Conservation (phyloP, 2,113 vertebrate species). For the Alethe castanea region DNA sequence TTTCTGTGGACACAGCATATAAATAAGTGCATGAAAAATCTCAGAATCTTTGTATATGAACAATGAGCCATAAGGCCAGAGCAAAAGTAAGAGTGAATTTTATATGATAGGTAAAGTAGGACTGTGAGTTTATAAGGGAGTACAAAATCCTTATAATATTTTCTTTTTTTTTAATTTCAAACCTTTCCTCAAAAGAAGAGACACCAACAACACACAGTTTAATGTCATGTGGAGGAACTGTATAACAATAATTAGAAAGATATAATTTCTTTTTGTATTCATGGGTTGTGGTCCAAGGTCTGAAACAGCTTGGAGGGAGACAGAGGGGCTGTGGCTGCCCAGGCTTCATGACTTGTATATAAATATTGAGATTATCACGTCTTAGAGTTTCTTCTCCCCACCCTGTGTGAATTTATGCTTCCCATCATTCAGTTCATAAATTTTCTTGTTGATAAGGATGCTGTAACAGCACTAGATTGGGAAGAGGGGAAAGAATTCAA, state of each 20-base stretch:
- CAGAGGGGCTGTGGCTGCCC: not conserved
- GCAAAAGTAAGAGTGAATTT: not conserved
- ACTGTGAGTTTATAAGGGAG: accelerated
- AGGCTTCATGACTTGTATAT: not conserved
- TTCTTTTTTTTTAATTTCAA: not conserved
- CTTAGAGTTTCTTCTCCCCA: not conserved
- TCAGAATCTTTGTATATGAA: not conserved
- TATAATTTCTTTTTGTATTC: not conserved
- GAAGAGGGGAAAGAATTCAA: not conserved
- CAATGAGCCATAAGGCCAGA: not conserved
- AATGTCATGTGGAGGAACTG: not conserved
- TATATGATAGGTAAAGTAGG: not conserved
- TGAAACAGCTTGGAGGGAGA: not conserved
- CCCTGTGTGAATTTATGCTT: not conserved
- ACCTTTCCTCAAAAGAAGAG: not conserved
- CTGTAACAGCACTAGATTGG: not conserved
- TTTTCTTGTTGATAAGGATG: not conserved
- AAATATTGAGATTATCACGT: not conserved
- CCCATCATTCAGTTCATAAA: not conserved
- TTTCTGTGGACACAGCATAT: not conserved
- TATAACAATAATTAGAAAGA: not conserved
- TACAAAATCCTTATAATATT: not conserved
- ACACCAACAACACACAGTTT: not conserved
- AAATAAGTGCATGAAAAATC: not conserved
- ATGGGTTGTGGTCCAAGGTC: not conserved